Conservation (phyloP, 2,888 invertebrate species). For the Dyspetes luteomarginatus region DNA sequence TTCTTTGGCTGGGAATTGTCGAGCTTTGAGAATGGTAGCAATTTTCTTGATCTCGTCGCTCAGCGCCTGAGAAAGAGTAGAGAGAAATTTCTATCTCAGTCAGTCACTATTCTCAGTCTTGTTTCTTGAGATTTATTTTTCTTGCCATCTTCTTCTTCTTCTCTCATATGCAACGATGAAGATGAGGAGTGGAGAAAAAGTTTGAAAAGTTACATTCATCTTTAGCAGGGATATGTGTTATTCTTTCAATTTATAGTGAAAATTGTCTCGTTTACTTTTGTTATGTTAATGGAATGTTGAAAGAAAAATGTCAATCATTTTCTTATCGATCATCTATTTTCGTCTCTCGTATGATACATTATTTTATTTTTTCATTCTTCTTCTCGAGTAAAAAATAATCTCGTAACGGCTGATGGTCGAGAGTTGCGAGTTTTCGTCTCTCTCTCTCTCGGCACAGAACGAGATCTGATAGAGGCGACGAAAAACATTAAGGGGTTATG, state of each 20-base stretch:
- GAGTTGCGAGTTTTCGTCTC: slow-evolving; percentile 19
- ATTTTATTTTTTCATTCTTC: not conserved
- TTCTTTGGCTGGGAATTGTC: slow-evolving; percentile 24
- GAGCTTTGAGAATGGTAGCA: slow-evolving; percentile 46
- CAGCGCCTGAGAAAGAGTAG: not conserved
- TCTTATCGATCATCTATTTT: too few relatives aligned
- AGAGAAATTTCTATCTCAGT: slow-evolving; percentile 23
- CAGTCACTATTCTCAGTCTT: not conserved
- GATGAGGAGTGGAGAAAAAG: not conserved
- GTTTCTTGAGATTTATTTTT: not conserved
- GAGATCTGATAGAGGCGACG: slow-evolving; percentile 79
- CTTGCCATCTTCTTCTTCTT: not conserved
- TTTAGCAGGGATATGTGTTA: too few relatives aligned
- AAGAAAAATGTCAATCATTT: too few relatives aligned
- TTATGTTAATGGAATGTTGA: too few relatives aligned
- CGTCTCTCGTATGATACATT: not conserved
- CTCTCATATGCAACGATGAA: not conserved
- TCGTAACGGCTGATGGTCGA: slow-evolving; percentile 7
- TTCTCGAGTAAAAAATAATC: slow-evolving; percentile 22
- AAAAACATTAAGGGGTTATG: slow-evolving; percentile 80
- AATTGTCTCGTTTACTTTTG: too few relatives aligned
- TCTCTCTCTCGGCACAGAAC: slow-evolving; percentile 16
- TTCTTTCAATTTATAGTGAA: too few relatives aligned
- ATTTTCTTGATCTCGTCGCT: slow-evolving; percentile 21
- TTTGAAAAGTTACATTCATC: too few relatives aligned